Conservation (phyloP, 2,888 invertebrate species). For the Drosophila mimetica region DNA sequence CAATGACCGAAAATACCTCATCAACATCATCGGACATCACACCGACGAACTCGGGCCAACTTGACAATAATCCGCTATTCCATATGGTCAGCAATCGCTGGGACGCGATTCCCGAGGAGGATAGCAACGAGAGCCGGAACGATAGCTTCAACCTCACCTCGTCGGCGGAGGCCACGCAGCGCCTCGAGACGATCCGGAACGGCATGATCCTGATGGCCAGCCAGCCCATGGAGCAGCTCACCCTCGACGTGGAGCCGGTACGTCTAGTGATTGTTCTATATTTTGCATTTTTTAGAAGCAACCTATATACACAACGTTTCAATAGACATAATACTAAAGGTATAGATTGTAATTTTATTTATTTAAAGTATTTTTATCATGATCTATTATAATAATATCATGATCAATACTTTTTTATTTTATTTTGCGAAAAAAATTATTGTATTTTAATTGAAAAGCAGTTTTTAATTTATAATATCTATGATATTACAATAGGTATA, state of each 20-base stretch:
- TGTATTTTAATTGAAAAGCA: too few species aligned
- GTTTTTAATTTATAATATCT: too few species aligned
- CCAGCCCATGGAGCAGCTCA: slow-evolving; percentile 85
- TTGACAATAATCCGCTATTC: slow-evolving; percentile 66
- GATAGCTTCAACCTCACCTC: slow-evolving; percentile 78
- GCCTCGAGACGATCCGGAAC: slow-evolving; percentile 82
- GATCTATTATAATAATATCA: too few species aligned
- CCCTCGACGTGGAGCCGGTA: slow-evolving; percentile 90
- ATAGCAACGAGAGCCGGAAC: slow-evolving; percentile 59
- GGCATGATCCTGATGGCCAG: slow-evolving; percentile 75
- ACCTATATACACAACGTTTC: too few species aligned
- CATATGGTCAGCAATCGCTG: slow-evolving; percentile 73
- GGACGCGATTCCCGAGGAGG: slow-evolving; percentile 81
- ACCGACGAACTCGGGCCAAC: slow-evolving; percentile 73
- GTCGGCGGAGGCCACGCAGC: slow-evolving; percentile 75
- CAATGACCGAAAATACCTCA: slow-evolving; percentile 65
- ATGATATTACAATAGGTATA: too few species aligned
- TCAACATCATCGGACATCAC: slow-evolving; percentile 59
- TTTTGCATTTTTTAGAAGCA: background rate
- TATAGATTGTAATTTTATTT: too few species aligned
- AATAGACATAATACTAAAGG: too few species aligned
- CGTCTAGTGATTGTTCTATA: slow-evolving; percentile 52
- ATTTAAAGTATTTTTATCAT: too few species aligned
- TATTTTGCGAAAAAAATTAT: too few species aligned
- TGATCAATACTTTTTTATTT: too few species aligned